phyloP scores from a whole-genome alignment of 2,888 invertebrate species.

The Machimus atricapillus region DNA sequence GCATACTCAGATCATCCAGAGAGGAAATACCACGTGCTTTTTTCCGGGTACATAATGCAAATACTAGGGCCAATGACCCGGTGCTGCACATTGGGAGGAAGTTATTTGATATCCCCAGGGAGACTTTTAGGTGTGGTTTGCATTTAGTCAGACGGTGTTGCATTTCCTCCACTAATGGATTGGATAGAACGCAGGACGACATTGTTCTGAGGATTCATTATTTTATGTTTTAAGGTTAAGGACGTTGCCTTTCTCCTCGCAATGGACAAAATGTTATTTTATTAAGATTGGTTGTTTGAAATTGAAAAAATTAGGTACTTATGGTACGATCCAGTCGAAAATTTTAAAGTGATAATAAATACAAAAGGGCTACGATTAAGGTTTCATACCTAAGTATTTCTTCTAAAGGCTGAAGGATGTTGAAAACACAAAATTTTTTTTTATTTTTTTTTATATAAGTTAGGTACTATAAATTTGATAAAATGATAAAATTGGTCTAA shows the following conservation, averaged over 20 bases:
- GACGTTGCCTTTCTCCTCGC: neutral
- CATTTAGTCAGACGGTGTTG: neutral
- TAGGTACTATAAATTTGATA: too few relatives aligned
- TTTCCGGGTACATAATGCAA: neutral
- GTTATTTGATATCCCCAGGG: neutral
- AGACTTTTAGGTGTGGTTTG: neutral
- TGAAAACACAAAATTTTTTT: too few relatives aligned
- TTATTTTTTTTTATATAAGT: too few relatives aligned
- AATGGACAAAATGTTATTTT: neutral
- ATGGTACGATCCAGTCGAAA: neutral
- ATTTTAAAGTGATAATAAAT: neutral
- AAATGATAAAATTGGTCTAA: too few relatives aligned
- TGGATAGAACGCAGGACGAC: neutral
- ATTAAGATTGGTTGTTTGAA: neutral
- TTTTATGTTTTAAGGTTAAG: neutral
- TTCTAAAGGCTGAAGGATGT: too few relatives aligned
- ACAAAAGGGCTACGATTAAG: too few relatives aligned
- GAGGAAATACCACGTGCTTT: neutral
- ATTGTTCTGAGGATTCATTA: neutral
- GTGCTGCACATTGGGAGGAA: neutral
- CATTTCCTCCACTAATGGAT: neutral
- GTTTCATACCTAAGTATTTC: too few relatives aligned
- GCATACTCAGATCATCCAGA: constrained; percentile 44
- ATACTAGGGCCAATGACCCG: neutral
- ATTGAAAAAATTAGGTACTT: neutral